A percentile compares a stretch with the other conserved stretches of the same genome.
These are phyloP conservation scores for Vesta saturnalis DNA, from an alignment of 2,888 invertebrate genomes.

Conservation along the genomic window DNA sequence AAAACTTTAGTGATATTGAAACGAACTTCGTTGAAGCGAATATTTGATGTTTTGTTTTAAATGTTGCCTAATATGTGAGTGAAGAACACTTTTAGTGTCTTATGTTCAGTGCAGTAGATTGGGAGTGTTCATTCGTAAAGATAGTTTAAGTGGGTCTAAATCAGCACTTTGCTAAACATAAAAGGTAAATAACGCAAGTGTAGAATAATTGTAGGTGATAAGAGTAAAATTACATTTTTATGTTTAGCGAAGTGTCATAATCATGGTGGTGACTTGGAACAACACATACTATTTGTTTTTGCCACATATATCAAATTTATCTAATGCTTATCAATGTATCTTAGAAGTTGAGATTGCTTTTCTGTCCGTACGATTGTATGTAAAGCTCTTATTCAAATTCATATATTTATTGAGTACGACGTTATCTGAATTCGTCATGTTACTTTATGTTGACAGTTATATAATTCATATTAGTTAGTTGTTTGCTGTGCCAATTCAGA, in stretches of 20 bases:
- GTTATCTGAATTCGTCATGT: constrained; percentile 44
- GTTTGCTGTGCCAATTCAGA: constrained; percentile 41
- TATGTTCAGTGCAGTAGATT: constrained; percentile 46
- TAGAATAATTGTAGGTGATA: constrained; percentile 34
- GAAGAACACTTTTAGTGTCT: constrained; percentile 47
- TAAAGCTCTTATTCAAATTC: constrained; percentile 47
- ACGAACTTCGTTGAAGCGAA: constrained; percentile 36
- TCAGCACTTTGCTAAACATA: constrained; percentile 38
- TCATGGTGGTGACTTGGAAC: constrained; percentile 32
- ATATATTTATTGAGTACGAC: constrained; percentile 44
- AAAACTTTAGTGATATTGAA: constrained; percentile 36
- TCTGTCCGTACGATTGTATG: constrained; percentile 49
- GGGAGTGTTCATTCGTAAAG: constrained; percentile 47
- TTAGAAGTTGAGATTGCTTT: constrained; percentile 49
- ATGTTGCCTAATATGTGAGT: constrained; percentile 50
- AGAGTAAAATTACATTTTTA: constrained; percentile 27
- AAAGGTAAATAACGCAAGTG: constrained; percentile 36
- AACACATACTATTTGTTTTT: constrained; percentile 41
- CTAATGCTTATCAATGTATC: constrained; percentile 50
- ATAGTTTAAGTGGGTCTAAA: constrained; percentile 40
- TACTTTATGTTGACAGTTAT: constrained; percentile 30
- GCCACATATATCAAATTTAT: constrained; percentile 44
- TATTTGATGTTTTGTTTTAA: constrained; percentile 48
- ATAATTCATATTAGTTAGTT: constrained; percentile 36
- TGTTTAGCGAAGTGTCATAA: constrained; percentile 30